Conservation (phyloP, 2,113 vertebrate species). For the Elaphurus davidianus region DNA sequence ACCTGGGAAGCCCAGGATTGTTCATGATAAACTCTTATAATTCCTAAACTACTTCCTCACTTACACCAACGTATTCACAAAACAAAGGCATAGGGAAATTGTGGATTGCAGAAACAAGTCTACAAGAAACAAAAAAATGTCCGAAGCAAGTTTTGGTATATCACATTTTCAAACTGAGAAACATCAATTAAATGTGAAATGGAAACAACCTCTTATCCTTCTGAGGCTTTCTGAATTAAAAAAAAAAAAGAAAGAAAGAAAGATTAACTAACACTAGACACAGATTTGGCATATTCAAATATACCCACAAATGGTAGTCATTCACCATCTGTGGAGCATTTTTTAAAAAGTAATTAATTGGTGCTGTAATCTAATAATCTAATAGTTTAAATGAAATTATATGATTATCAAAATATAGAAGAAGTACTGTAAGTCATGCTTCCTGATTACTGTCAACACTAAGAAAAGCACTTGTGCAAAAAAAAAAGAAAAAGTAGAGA, state of each 20-base stretch:
- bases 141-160: neutral
- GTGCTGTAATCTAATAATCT: neutral
- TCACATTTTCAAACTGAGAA: slow-evolving; percentile 9
- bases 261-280: neutral
- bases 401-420: neutral
- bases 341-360: neutral
- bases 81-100: neutral
- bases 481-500: slow-evolving; percentile 37
- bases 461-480: slow-evolving; percentile 35
- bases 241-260: neutral
- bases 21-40: neutral
- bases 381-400: neutral
- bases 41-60: neutral
- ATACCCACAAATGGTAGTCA: neutral
- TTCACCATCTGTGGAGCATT: neutral
- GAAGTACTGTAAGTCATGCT: fast-evolving
- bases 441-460: neutral
- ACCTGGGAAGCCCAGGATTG: neutral
- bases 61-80: neutral
- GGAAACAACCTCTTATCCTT: slow-evolving; percentile 39
- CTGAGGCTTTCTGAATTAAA: slow-evolving; percentile 26
- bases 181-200: slow-evolving; percentile 11
- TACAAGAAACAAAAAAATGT: neutral
- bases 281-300: neutral
- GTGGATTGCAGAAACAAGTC: neutral